A percentile compares a stretch with the other conserved stretches of the same genome.
These are phyloP conservation scores for Rhagonycha lutea DNA, from an alignment of 2,888 invertebrate species.

Conservation along the genomic window DNA sequence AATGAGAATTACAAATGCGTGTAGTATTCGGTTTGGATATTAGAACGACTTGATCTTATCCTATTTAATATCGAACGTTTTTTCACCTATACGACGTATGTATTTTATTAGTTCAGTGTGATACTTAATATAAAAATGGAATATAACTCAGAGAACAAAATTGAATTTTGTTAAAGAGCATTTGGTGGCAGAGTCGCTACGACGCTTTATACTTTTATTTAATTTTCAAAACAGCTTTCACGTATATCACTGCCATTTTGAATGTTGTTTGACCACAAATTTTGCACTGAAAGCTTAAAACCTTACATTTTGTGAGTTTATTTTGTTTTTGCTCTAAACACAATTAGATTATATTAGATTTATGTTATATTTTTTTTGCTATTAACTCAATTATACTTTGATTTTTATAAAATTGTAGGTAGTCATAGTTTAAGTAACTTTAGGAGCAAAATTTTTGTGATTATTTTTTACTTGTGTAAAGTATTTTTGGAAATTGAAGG, in stretches of 20 bases:
- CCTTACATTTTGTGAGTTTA: conserved; percentile 3
- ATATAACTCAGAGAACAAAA: not conserved
- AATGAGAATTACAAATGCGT: not conserved
- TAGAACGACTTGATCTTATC: conserved; percentile 23
- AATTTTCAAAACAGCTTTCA: conserved; percentile 45
- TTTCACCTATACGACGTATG: conserved; percentile 31
- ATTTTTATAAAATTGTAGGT: not conserved
- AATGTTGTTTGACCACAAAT: conserved; percentile 26
- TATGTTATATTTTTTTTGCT: not conserved
- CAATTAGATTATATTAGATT: conserved; percentile 4
- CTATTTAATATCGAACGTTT: conserved; percentile 33
- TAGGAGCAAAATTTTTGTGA: not conserved
- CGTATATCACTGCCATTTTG: conserved; percentile 37
- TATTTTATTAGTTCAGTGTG: conserved; percentile 32
- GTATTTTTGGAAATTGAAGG: not conserved
- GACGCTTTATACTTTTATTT: conserved; percentile 21
- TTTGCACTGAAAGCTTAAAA: conserved; percentile 25
- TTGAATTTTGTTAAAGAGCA: conserved; percentile 19
- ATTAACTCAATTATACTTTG: not conserved
- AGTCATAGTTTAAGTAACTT: not conserved
- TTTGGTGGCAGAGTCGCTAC: conserved; percentile 17
- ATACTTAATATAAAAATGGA: not conserved
- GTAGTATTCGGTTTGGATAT: not conserved
- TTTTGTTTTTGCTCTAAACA: conserved; percentile 4
- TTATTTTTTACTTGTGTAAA: not conserved